phyloP scores from a whole-genome alignment of 2,797 vertebrate genomes.

The Enteromius mattozi region DNA sequence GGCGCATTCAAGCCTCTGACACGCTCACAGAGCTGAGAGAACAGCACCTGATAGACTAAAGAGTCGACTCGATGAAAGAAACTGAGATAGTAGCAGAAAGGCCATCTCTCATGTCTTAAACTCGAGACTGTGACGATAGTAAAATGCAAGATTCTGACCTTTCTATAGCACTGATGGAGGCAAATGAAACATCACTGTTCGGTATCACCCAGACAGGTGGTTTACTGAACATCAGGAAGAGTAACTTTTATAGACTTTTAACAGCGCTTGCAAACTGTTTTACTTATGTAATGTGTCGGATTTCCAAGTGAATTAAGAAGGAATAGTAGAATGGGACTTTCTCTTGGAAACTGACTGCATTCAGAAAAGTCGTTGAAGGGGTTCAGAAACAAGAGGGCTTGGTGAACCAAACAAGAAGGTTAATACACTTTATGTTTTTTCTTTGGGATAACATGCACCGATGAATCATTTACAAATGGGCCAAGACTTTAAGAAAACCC shows the following conservation, averaged over 20 bases:
- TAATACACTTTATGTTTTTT: neutral
- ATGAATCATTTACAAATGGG: neutral
- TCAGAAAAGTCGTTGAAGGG: neutral
- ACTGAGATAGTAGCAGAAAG: constrained; percentile 24
- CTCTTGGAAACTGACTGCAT: neutral
- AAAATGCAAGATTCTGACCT: constrained; percentile 21
- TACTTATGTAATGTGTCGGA: neutral
- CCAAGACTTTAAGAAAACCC: neutral
- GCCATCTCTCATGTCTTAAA: constrained; percentile 31
- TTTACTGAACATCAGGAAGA: neutral
- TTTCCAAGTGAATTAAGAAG: neutral
- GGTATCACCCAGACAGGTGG: neutral
- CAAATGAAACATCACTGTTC: constrained; percentile 10
- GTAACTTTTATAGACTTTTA: neutral
- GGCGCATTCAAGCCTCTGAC: constrained; percentile 7
- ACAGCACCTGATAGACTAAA: constrained; percentile 35
- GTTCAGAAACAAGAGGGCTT: neutral
- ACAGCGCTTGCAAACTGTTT: neutral
- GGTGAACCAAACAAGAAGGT: neutral
- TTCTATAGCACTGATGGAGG: constrained; percentile 18
- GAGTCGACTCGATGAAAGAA: constrained; percentile 28
- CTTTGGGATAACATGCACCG: neutral
- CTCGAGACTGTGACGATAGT: neutral
- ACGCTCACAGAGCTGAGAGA: neutral
- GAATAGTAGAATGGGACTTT: neutral